These are phyloP conservation scores for Hemithea aestivaria DNA, from an alignment of 2,888 invertebrate species.

Conservation along the genomic window DNA sequence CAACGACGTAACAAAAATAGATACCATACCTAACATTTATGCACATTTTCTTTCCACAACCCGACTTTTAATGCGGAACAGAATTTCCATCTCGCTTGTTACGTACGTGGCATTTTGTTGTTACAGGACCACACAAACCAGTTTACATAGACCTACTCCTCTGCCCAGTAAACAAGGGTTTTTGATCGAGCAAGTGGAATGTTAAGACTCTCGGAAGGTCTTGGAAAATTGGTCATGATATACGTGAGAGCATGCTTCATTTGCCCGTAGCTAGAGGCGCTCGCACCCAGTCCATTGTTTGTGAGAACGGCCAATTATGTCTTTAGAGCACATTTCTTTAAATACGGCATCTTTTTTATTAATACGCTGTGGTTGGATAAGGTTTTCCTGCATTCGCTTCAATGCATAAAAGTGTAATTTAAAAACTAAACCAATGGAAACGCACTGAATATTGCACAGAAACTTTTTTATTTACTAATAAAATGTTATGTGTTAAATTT, in stretches of 20 bases:
- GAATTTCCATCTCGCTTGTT: slow-evolving; percentile 51
- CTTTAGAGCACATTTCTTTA: slow-evolving; percentile 59
- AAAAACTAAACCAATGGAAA: too few species aligned
- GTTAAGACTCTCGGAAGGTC: slow-evolving; percentile 29
- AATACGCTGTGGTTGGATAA: slow-evolving; percentile 8
- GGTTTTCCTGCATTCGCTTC: slow-evolving; percentile 1
- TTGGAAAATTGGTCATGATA: slow-evolving; percentile 39
- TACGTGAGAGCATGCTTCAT: slow-evolving; percentile 69
- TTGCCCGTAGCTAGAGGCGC: slow-evolving; percentile 60
- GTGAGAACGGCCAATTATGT: slow-evolving; percentile 67
- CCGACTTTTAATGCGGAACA: slow-evolving; percentile 49
- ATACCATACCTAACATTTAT: slow-evolving; percentile 24
- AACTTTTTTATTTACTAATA: too few species aligned
- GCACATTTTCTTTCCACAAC: slow-evolving; percentile 32
- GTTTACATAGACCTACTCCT: slow-evolving; percentile 30
- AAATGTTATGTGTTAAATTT: too few species aligned
- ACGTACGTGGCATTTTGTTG: slow-evolving; percentile 54
- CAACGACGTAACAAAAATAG: slow-evolving; percentile 12
- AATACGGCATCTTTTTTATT: slow-evolving; percentile 34
- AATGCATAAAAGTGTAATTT: neutral
- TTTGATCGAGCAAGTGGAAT: slow-evolving; percentile 13
- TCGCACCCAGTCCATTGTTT: slow-evolving; percentile 64
- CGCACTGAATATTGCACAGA: too few species aligned
- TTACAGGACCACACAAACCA: slow-evolving; percentile 40
- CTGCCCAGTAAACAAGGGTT: slow-evolving; percentile 7